These are phyloP conservation scores for Mus spretus DNA, from an alignment of 2,797 vertebrate genomes.

Conservation along the genomic window DNA sequence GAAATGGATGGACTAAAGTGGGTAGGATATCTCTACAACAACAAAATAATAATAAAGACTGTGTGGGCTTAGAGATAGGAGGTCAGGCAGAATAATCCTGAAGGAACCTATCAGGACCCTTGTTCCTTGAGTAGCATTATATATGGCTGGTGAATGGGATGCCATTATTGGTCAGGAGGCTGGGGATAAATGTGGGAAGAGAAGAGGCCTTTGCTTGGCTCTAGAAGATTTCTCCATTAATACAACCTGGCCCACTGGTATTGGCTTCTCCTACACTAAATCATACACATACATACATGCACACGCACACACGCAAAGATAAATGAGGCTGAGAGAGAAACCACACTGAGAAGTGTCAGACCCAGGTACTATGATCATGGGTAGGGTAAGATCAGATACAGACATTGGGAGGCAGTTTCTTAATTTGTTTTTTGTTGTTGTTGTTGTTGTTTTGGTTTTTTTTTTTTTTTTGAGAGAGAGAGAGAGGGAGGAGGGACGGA, in stretches of 20 bases:
- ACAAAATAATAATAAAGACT: not conserved
- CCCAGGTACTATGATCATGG: constrained; percentile 30
- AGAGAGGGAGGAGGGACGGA: not conserved
- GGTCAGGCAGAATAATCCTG: not conserved
- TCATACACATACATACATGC: constrained; percentile 62
- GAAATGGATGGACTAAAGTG: not conserved
- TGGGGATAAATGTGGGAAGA: constrained; percentile 60
- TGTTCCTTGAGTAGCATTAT: not conserved
- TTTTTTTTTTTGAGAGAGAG: too few species aligned
- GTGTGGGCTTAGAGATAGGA: not conserved
- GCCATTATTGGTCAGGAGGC: not conserved
- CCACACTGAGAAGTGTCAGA: constrained; percentile 82
- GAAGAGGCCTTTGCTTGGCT: constrained; percentile 63
- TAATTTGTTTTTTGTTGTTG: not conserved
- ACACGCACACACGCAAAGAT: constrained; percentile 66
- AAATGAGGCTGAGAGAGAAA: constrained; percentile 86
- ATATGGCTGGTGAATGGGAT: not conserved
- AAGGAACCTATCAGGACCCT: not conserved
- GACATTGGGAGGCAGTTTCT: not conserved
- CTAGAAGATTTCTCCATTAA: constrained; percentile 80
- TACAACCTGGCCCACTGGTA: constrained; percentile 82
- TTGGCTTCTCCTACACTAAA: constrained; percentile 86
- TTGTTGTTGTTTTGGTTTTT: too few species aligned
- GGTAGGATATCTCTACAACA: not conserved
- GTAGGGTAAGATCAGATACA: not conserved